A percentile compares a stretch with the other conserved stretches of the same genome.
These are phyloP conservation scores for Pitta sordida DNA, from an alignment of 2,113 vertebrate species.

Conservation along the genomic window DNA sequence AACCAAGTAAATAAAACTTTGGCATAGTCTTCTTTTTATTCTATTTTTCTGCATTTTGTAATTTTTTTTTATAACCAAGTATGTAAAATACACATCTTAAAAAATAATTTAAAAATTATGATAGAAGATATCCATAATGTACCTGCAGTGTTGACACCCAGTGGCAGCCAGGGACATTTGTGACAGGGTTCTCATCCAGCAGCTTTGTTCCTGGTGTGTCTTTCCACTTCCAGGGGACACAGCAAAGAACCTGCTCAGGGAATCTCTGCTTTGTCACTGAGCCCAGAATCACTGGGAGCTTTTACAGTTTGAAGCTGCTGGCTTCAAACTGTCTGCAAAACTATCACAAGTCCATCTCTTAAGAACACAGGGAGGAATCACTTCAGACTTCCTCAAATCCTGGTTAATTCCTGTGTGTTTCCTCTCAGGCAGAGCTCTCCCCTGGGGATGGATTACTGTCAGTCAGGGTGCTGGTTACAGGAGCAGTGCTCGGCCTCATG, in stretches of 20 bases:
- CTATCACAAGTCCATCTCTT: neutral
- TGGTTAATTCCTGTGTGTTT: neutral
- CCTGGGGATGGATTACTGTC: neutral
- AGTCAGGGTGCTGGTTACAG: neutral
- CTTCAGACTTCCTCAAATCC: neutral
- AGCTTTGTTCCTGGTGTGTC: accelerated
- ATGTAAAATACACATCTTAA: neutral
- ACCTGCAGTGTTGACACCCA: neutral
- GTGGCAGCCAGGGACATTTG: neutral
- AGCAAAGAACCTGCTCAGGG: neutral
- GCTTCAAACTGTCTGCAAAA: neutral
- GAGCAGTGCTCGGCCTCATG: neutral
- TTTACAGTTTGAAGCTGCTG: neutral
- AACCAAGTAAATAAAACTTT: neutral
- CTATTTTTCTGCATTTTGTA: neutral
- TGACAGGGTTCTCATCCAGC: neutral
- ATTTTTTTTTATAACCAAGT: neutral
- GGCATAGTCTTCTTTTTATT: neutral
- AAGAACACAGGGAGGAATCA: neutral
- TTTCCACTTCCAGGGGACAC: neutral
- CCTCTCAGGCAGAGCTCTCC: neutral
- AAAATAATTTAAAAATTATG: neutral
- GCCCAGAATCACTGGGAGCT: neutral
- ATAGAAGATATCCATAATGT: neutral
- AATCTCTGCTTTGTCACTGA: neutral